These are phyloP conservation scores for Allobates femoralis DNA, from an alignment of 2,797 vertebrate species.

Conservation along the genomic window DNA sequence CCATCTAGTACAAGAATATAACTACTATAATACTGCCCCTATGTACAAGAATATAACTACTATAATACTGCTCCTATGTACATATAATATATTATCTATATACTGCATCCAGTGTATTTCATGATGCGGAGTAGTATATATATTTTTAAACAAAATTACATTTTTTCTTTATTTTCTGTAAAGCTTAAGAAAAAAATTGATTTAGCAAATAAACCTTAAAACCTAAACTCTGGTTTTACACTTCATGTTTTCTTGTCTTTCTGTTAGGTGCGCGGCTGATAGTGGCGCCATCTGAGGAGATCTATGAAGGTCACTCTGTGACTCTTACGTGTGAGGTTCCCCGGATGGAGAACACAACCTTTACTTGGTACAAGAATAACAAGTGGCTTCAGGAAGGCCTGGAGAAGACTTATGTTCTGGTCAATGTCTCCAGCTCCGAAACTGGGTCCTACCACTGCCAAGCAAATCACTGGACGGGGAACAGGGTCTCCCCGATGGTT, in stretches of 20 bases:
- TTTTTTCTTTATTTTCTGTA: no score
- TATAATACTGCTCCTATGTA: not conserved
- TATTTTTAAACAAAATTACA: no score
- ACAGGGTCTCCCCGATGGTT: constrained; percentile 59
- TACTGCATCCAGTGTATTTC: not conserved
- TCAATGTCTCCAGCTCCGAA: constrained; percentile 62
- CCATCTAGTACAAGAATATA: not conserved
- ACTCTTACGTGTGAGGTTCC: constrained; percentile 70
- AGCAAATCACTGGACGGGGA: constrained; percentile 61
- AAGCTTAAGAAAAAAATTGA: no score
- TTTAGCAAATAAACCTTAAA: no score
- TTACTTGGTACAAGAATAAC: constrained; percentile 73
- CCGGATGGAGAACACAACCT: constrained; percentile 64
- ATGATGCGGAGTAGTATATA: no score
- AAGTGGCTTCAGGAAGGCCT: constrained; percentile 60
- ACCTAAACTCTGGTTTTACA: not conserved
- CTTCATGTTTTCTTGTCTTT: not conserved
- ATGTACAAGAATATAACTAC: not conserved
- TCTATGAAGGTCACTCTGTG: constrained; percentile 67
- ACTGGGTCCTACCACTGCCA: constrained; percentile 72
- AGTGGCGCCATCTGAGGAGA: constrained; percentile 67
- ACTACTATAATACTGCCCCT: not conserved
- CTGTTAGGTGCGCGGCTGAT: constrained; percentile 67
- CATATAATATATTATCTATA: not conserved
- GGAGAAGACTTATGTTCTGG: constrained; percentile 38